These are phyloP conservation scores for Heptranchias perlo DNA, from an alignment of 2,113 vertebrate genomes.

Conservation along the genomic window DNA sequence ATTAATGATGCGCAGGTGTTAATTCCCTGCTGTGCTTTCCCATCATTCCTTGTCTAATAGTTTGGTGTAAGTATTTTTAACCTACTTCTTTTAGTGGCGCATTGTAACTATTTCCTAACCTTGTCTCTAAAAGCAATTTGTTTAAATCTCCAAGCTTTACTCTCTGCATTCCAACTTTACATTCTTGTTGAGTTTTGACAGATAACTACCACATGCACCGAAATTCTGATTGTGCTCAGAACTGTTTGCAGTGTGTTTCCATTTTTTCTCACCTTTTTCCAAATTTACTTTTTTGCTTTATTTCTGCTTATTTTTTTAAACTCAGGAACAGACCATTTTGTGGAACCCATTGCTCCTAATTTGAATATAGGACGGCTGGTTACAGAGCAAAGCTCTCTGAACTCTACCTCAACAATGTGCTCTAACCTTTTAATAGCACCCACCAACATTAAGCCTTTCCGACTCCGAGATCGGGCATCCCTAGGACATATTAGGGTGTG, in stretches of 20 bases:
- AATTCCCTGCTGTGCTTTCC: not conserved
- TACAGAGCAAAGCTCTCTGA: too few species aligned
- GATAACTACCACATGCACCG: not conserved
- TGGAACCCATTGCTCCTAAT: not conserved
- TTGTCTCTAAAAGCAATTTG: not conserved
- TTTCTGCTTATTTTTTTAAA: not conserved
- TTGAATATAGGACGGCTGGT: not conserved
- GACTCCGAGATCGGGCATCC: too few species aligned
- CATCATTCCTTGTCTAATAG: not conserved
- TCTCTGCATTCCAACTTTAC: not conserved
- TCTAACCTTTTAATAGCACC: too few species aligned
- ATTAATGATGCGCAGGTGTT: not conserved
- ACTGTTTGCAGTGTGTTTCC: not conserved
- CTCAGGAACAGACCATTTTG: not conserved
- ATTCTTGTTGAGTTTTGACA: not conserved
- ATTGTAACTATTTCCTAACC: not conserved
- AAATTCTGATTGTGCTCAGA: not conserved
- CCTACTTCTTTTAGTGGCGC: not conserved
- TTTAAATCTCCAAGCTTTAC: not conserved
- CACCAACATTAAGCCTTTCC: too few species aligned
- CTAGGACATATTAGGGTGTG: too few species aligned
- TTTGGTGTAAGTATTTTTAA: not conserved
- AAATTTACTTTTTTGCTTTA: not conserved
- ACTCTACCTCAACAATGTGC: too few species aligned
- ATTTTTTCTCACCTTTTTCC: not conserved